Base-by-base conservation (phyloP, 1,140 invertebrate genomes). In the Eurosta solidaginis region DNA sequence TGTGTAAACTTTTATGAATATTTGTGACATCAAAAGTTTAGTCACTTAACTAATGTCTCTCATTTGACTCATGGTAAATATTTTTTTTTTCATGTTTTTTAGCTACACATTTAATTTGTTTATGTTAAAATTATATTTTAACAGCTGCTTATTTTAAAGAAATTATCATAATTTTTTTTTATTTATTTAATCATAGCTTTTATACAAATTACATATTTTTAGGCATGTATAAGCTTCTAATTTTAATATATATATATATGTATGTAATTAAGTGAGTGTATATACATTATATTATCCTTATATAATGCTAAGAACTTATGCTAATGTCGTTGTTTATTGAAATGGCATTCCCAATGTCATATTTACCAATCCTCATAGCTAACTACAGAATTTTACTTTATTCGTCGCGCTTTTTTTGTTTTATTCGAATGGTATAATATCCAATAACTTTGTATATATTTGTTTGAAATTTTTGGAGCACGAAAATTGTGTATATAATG, bases 251-350 rank as follows among this genome's bases (percentile, higher is more conserved):
- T 74, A 22, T 47, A 74, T 47, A 40, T 74, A 74, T 74, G 29
- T 73, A 73, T 73, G 44, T 74, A 45, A 27, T 14, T 74, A 74
- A 45, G 44, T 20, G 45, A 74, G 44, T 74, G 44, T 74, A 74
- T 74, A 74, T 44, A 74, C 45, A 74, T 74, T 74, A 20, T 47
- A 44, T 74, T 52, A 42, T n/a, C n/a, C n/a, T n/a, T 44, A 77
- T 77, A 63, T 54, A 42, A 44, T 63, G 42, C 22, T 54, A 63
- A 77, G 75, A 54, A 76, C 36, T 50, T 74, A 42, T 59, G 20
- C 84, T 86, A 86, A 83, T 85, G 79, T 86, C 83, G 84, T 86
- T 86, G 84, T 86, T 83, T 83, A 82, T 82, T 85, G 76, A 81
- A 80, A 80, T 83, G 80, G 78, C 81, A 83, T 77, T 68, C 73